Evolutionary conservation across 2,888 invertebrate species (phyloP), one percentile per base, ranked within the genome.

Genomic region (Eupeodes latifasciatus): DNA sequence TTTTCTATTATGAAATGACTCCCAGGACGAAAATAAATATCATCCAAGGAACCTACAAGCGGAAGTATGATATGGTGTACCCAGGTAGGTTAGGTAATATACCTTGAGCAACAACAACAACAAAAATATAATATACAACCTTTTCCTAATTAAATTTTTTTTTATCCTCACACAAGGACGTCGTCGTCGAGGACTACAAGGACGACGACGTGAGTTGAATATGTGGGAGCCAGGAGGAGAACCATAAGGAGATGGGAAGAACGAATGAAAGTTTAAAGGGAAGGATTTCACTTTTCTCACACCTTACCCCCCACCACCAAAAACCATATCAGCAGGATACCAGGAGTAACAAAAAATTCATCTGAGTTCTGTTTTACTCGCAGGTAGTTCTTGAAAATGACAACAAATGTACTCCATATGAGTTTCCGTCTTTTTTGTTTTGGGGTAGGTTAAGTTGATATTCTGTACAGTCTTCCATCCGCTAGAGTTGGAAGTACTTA

Each of bases 61-160:
- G 62, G 55, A 59, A 19, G 44, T 55, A 14, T 40, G 53, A 40
- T 55, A 40, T 40, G 40, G 9, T 40, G 40, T 40, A 40, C 40
- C 40, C 5, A 9, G 40, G 40, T 27, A 27, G 27, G 27, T 27
- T 27, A 27, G 27, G 27, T 27, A 27, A 40, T 40, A 40, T 40
- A 40, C 40, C 40, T 40, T 69, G 12, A 53, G 16, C 16, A 51
- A 5, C 10, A 71, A 44, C 14, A 14, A 51, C 11, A 71, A 44
- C 19, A 44, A 40, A 40, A 40, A 53, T 1, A 16, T 14, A 11
- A 2, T 5, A 47, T 19, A 53, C 16, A 71, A 69, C 53, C 53
- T 71, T 71, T 72, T n/a, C 9, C 67, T 83, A 83, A 78, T 77
- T 83, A 74, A 78, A 83, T 83, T 83, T 78, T 78, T 83, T 83